Conservation (phyloP, 2,797 vertebrate genomes). For the Manis crassicaudata region DNA sequence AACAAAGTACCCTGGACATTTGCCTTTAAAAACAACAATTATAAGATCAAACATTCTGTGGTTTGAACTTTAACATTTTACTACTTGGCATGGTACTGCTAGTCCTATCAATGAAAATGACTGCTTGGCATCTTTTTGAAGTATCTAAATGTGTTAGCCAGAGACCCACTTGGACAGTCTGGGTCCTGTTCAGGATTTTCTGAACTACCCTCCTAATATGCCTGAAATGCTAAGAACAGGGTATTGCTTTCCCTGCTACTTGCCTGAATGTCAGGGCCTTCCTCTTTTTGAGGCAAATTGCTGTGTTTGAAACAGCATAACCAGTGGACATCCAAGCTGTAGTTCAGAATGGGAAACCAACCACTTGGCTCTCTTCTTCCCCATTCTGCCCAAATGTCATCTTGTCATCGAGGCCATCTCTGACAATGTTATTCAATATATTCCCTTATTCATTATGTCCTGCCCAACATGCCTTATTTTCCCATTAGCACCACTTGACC, state of each 20-base stretch:
- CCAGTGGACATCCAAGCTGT: neutral
- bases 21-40: slow-evolving; percentile 2
- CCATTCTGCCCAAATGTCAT: neutral
- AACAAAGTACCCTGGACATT: neutral
- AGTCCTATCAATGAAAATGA: slow-evolving; percentile 12
- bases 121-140: neutral
- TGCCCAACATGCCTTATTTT: neutral
- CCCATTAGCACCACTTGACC: neutral
- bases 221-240: neutral
- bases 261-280: neutral
- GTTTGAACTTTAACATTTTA: neutral
- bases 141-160: neutral
- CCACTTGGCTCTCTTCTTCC: neutral
- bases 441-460: too few species aligned
- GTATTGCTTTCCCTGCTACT: neutral
- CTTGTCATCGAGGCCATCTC: neutral
- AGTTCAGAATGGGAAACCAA: neutral
- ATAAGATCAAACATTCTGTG: neutral
- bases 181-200: neutral
- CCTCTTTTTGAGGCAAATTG: neutral
- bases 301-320: neutral
- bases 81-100: neutral
- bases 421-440: neutral
- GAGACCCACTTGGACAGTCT: neutral
- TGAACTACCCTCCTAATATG: neutral